Percentiles rank a stretch among this genome's conserved stretches.
phyloP scores from a whole-genome alignment of 2,797 vertebrate genomes.

The Syncerus caffer region DNA sequence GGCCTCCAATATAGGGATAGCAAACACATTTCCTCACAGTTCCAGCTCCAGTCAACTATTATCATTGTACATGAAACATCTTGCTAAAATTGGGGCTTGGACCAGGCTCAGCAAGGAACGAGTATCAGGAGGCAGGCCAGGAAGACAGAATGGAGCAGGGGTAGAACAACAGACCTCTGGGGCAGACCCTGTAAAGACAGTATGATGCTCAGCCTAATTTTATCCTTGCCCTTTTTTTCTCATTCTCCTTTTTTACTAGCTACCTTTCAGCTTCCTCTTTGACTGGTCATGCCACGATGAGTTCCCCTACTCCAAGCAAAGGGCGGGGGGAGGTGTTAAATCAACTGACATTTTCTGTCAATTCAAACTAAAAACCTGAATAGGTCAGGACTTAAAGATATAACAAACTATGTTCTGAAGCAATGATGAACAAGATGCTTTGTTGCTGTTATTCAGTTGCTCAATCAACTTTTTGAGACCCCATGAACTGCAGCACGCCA shows the following conservation, averaged over 20 bases:
- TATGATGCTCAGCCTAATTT: background rate
- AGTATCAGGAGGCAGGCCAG: background rate
- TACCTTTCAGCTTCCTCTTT: background rate
- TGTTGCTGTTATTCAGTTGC: background rate
- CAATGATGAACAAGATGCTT: background rate
- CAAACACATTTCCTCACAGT: background rate
- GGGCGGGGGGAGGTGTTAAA: background rate
- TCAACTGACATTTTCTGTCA: background rate
- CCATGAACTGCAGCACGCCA: background rate
- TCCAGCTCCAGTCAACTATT: background rate
- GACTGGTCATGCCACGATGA: background rate
- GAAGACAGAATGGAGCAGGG: accelerated
- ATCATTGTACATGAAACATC: background rate
- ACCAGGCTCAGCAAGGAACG: background rate
- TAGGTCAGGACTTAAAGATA: background rate
- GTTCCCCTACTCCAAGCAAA: background rate
- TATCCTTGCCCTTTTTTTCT: background rate
- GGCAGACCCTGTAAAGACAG: background rate
- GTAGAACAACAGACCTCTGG: background rate
- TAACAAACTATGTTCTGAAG: background rate
- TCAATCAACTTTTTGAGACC: background rate
- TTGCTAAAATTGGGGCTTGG: background rate
- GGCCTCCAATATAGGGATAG: background rate
- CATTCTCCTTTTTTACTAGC: background rate
- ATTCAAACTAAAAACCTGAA: background rate